phyloP scores from a whole-genome alignment of 1,140 invertebrate species.

The Artemia franciscana region DNA sequence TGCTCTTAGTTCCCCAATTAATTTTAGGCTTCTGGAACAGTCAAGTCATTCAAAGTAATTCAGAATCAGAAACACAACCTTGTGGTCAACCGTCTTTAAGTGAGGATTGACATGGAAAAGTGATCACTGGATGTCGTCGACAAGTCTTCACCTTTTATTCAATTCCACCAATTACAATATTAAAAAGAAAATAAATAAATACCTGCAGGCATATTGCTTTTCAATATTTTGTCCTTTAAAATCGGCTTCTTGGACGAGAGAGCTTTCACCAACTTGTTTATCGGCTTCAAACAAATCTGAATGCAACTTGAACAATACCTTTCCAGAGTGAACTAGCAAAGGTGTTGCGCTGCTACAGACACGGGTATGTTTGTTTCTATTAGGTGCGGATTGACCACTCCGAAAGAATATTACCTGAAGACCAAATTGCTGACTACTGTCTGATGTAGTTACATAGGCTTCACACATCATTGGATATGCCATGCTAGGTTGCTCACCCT shows the following conservation, averaged over 20 bases:
- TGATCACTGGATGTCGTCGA: too few species aligned
- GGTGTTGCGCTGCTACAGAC: slow-evolving; percentile 17
- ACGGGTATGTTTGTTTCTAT: slow-evolving; percentile 13
- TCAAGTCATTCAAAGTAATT: too few species aligned
- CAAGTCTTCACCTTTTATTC: neutral
- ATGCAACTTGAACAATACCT: slow-evolving; percentile 14
- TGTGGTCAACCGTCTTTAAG: too few species aligned
- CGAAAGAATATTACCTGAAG: slow-evolving; percentile 11
- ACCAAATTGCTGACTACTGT: neutral
- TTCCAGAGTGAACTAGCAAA: slow-evolving; percentile 16
- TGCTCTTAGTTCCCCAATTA: too few species aligned
- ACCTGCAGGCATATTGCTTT: slow-evolving; percentile 19
- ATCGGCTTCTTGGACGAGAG: slow-evolving; percentile 16
- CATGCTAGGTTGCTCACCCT: neutral
- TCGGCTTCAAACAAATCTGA: slow-evolving; percentile 17
- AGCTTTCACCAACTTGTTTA: slow-evolving; percentile 16
- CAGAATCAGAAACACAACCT: too few species aligned
- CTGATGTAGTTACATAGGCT: neutral
- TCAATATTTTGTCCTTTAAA: slow-evolving; percentile 18
- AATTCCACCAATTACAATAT: neutral
- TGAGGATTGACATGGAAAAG: too few species aligned
- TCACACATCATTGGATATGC: neutral
- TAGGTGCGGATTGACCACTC: slow-evolving; percentile 15
- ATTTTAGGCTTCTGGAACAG: too few species aligned
- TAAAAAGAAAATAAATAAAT: neutral